Conservation (phyloP, 2,888 invertebrate species). For the Rhogogaster chlorosoma region DNA sequence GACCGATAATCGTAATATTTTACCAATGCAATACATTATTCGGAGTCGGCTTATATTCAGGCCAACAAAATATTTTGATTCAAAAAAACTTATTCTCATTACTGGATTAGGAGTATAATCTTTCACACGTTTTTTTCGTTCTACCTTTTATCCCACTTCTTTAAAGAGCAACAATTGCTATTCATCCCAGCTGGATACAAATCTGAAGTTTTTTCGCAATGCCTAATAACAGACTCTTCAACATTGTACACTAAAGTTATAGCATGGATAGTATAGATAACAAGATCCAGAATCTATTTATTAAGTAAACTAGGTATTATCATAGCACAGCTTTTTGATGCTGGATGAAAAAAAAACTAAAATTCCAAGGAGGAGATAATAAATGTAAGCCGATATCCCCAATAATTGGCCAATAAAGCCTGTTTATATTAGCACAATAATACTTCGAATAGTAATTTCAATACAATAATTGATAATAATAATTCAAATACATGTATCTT, state of each 20-base stretch:
- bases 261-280: neutral
- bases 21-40: too few species aligned
- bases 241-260: neutral
- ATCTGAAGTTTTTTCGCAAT: neutral
- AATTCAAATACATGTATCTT: constrained; percentile 67
- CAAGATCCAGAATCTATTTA: neutral
- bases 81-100: too few species aligned
- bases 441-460: constrained; percentile 70
- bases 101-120: too few species aligned
- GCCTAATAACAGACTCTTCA: neutral
- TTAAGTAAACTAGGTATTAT: neutral
- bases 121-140: too few species aligned
- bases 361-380: constrained; percentile 5
- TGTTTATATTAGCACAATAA: constrained; percentile 72
- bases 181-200: neutral
- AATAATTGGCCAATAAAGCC: constrained; percentile 67
- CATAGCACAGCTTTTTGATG: neutral
- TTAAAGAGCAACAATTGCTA: too few species aligned
- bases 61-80: too few species aligned
- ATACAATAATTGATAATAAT: constrained; percentile 69
- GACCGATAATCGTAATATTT: too few species aligned
- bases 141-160: too few species aligned
- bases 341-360: neutral
- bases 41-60: too few species aligned
- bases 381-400: constrained; percentile 30